Percentiles rank a stretch among this genome's conserved stretches.
phyloP scores from a whole-genome alignment of 1,140 invertebrate species.

The Ooceraea biroi region DNA sequence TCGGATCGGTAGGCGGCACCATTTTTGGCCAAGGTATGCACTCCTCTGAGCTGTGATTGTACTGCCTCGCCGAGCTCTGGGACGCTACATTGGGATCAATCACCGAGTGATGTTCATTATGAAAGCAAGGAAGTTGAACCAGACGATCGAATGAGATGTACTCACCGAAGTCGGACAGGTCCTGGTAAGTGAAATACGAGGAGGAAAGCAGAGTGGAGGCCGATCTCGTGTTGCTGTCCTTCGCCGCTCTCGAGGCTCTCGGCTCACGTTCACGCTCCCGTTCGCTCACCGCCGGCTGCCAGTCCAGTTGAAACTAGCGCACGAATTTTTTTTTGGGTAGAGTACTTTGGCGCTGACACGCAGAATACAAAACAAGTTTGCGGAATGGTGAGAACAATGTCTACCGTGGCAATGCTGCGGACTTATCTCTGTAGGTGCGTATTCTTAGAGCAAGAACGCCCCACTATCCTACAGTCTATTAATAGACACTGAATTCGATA shows the following conservation, averaged over 20 bases:
- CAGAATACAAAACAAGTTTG: neutral
- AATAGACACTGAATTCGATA: slow-evolving; percentile 74
- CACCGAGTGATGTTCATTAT: slow-evolving; percentile 16
- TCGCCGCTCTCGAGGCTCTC: slow-evolving; percentile 65
- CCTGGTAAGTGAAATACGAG: slow-evolving; percentile 72
- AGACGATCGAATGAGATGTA: slow-evolving; percentile 33
- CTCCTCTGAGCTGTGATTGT: slow-evolving; percentile 75
- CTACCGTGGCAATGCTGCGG: slow-evolving; percentile 73
- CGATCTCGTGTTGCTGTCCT: slow-evolving; percentile 80
- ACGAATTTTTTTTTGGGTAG: slow-evolving; percentile 24
- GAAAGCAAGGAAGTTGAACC: slow-evolving; percentile 3
- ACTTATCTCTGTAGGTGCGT: slow-evolving; percentile 77
- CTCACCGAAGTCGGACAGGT: slow-evolving; percentile 78
- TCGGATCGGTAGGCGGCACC: slow-evolving; percentile 77
- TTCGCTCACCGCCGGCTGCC: slow-evolving; percentile 75
- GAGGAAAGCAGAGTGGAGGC: slow-evolving; percentile 58
- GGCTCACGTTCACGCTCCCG: slow-evolving; percentile 65
- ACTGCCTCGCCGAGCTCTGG: slow-evolving; percentile 62
- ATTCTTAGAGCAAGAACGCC: slow-evolving; percentile 81
- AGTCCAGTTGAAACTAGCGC: slow-evolving; percentile 78
- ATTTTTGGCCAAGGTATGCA: slow-evolving; percentile 77
- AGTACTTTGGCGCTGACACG: slow-evolving; percentile 14
- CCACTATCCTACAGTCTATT: slow-evolving; percentile 79
- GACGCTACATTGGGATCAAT: slow-evolving; percentile 66
- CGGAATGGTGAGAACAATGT: slow-evolving; percentile 52